Evolutionary conservation across 2,113 vertebrate genomes (phyloP).

Genomic region (Platysternon megacephalum): DNA sequence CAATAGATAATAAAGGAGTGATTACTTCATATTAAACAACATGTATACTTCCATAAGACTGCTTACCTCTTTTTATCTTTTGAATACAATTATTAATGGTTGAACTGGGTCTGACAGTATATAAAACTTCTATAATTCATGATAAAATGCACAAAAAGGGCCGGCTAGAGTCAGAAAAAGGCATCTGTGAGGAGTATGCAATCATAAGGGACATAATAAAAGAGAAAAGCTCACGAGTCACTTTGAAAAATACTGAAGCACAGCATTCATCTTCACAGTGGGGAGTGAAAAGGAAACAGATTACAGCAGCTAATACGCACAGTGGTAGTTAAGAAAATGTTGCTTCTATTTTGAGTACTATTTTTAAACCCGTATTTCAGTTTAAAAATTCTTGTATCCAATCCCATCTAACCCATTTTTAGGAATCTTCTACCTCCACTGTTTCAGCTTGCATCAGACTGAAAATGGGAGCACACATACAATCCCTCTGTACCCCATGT

Average conservation of each 20-base stretch:
- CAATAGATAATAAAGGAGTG: not conserved
- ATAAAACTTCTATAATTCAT: not conserved
- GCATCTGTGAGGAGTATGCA: constrained; percentile 17
- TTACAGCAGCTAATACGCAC: not conserved
- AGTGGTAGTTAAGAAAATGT: not conserved
- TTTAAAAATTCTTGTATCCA: constrained; percentile 17
- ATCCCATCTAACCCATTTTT: not conserved
- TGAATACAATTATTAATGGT: not conserved
- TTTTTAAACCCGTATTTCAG: constrained; percentile 13
- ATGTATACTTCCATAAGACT: not conserved
- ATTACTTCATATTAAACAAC: not conserved
- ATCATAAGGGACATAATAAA: constrained; percentile 7
- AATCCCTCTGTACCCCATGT: fast-evolving
- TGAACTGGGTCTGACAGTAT: not conserved
- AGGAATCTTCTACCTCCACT: constrained; percentile 10
- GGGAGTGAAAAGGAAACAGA: not conserved
- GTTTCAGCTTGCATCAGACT: not conserved
- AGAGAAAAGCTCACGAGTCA: constrained; percentile 47
- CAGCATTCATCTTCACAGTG: constrained; percentile 1
- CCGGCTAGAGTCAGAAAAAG: not conserved
- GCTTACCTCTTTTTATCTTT: not conserved
- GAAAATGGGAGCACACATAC: not conserved
- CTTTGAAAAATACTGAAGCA: constrained; percentile 48
- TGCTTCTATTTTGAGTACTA: constrained; percentile 16
- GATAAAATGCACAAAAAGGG: not conserved